phyloP scores from a whole-genome alignment of 2,113 vertebrate species.

The Percina caprodes region DNA sequence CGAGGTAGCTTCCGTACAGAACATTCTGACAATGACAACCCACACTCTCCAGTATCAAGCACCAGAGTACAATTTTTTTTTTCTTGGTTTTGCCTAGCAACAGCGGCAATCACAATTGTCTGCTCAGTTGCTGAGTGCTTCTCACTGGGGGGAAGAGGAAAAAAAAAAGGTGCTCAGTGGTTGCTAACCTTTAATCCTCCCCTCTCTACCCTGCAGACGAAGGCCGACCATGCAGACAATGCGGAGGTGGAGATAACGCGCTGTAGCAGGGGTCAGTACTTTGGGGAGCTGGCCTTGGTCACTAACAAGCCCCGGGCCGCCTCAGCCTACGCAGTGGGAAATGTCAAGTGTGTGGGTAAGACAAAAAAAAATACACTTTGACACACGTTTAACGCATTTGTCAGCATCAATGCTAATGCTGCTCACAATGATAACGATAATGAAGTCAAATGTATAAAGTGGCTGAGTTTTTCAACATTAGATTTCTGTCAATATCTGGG shows the following conservation, averaged over 20 bases:
- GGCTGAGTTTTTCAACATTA: neutral
- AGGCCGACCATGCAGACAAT: conserved; percentile 90
- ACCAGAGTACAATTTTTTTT: conserved; percentile 8
- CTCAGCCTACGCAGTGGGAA: conserved; percentile 94
- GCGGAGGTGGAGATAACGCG: conserved; percentile 95
- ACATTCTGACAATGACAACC: conserved; percentile 45
- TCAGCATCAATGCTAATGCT: neutral
- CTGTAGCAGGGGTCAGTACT: conserved; percentile 96
- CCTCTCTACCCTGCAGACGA: conserved; percentile 84
- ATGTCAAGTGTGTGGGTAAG: conserved; percentile 96
- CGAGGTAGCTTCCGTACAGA: conserved; percentile 3
- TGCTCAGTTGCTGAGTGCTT: conserved; percentile 35
- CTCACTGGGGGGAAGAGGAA: neutral
- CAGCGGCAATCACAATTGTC: conserved; percentile 38
- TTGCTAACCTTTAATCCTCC: conserved; percentile 56
- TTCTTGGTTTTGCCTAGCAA: conserved; percentile 61
- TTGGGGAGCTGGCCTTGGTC: conserved; percentile 97
- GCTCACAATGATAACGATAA: neutral
- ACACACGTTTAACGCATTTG: neutral
- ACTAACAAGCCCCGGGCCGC: conserved; percentile 99
- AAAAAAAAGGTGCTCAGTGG: neutral
- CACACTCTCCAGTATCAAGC: conserved; percentile 35
- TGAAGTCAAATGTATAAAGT: neutral
- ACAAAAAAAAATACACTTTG: neutral
- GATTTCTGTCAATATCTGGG: neutral